Evolutionary conservation across 2,888 invertebrate species (phyloP), one percentile per base, ranked within the genome.

Genomic region (Muscina levida): DNA sequence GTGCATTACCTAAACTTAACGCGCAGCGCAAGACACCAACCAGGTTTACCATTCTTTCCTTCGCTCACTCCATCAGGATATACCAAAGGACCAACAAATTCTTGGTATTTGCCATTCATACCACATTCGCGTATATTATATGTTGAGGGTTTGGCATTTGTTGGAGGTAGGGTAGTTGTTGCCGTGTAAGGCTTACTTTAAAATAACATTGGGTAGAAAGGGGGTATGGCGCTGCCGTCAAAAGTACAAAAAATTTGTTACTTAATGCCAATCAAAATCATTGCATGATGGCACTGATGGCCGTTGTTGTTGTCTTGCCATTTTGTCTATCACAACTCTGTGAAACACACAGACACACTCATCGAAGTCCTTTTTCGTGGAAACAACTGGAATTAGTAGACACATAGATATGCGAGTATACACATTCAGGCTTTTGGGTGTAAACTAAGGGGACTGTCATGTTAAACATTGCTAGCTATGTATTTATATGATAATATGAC

Each of bases 191-290:
- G 22, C 72, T 42, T 57, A 31, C 56, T 53, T 77, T 77, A 56
- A 71, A 53, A 46, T 65, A 65, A 46, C 65, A 65, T 46, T 11
- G 46, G 1, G n/a, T 22, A 3, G n/a, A 22, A 15, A 2, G 22
- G n/a, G 13, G 22, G 53, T 53, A 22, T 8, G n/a, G n/a, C 57
- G 42, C 37, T 76, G 39, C 51, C 53, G 53, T 79, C 72, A 82
- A 57, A 72, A 71, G 62, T 75, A 72, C 26, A 59, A 31, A 74
- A 70, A 53, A 79, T 66, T 74, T 78, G 65, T 78, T 81, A 72
- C 68, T 81, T 77, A 83, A 83, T 83, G 83, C 83, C 84, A 84
- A 84, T 83, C 83, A 83, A 83, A 83, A 79, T 72, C 31, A 75
- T 59, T 10, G 19, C 15, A 15, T 72, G 72, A 79, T 81, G 51